Evolutionary conservation across 2,888 invertebrate genomes (phyloP).

Genomic region (Drosophila cracens): DNA sequence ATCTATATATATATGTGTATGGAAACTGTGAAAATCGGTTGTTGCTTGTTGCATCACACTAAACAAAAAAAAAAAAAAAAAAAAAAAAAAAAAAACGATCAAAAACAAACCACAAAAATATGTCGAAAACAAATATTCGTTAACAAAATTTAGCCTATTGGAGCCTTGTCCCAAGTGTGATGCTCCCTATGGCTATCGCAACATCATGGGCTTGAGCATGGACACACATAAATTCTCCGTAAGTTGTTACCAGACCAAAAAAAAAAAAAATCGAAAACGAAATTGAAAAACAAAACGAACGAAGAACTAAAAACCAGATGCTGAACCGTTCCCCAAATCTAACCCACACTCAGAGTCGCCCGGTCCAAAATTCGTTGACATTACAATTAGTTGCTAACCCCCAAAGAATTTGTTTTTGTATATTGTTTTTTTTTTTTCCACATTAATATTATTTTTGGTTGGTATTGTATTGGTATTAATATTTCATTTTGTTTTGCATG

Average conservation of each 20-base stretch:
- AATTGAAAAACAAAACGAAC: slow-evolving; percentile 2
- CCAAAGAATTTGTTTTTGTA: slow-evolving; percentile 24
- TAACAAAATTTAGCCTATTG: slow-evolving; percentile 86
- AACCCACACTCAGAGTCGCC: slow-evolving; percentile 20
- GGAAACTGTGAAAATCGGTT: slow-evolving; percentile 44
- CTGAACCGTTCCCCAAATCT: slow-evolving; percentile 21
- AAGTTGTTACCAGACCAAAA: slow-evolving; percentile 86
- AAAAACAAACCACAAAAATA: slow-evolving; percentile 38
- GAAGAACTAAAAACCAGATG: background rate
- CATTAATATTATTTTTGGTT: background rate
- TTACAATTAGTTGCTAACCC: slow-evolving; percentile 31
- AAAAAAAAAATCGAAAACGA: slow-evolving; percentile 14
- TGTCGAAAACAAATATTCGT: slow-evolving; percentile 24
- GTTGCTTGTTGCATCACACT: slow-evolving; percentile 50
- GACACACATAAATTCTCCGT: slow-evolving; percentile 94
- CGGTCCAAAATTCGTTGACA: slow-evolving; percentile 12
- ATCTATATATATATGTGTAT: slow-evolving; percentile 42
- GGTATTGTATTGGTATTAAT: background rate
- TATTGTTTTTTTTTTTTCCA: background rate
- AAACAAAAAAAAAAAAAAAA: slow-evolving; percentile 23
- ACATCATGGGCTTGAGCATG: slow-evolving; percentile 95
- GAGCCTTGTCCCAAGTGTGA: slow-evolving; percentile 93
- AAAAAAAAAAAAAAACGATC: slow-evolving; percentile 24
- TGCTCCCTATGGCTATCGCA: slow-evolving; percentile 97
- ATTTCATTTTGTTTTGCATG: background rate